phyloP scores from a whole-genome alignment of 2,888 invertebrate genomes.

The Synanthedon myopaeformis region DNA sequence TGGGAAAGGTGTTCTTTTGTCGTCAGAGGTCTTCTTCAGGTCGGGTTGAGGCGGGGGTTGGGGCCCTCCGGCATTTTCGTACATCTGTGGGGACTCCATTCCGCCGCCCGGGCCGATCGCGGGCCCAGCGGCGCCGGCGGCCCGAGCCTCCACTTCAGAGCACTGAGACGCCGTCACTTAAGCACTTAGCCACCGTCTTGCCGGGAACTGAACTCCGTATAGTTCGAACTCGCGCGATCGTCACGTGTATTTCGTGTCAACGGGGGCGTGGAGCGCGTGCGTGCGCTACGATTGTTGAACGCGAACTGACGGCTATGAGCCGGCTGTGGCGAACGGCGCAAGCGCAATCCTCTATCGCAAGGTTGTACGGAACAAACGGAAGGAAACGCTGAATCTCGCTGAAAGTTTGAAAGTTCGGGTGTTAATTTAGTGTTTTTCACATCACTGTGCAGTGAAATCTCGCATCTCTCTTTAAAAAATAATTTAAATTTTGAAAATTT shows the following conservation, averaged over 20 bases:
- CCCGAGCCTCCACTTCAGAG: slow-evolving; percentile 65
- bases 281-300: slow-evolving; percentile 41
- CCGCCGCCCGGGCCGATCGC: slow-evolving; percentile 60
- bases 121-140: slow-evolving; percentile 59
- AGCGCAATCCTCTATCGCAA: slow-evolving; percentile 25
- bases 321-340: slow-evolving; percentile 20
- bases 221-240: slow-evolving; percentile 13
- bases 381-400: slow-evolving; percentile 54
- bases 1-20: slow-evolving; percentile 79
- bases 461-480: neutral
- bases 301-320: slow-evolving; percentile 36
- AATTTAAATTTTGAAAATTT: neutral
- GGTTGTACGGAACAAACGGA: slow-evolving; percentile 55
- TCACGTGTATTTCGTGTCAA: slow-evolving; percentile 19
- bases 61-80: slow-evolving; percentile 77
- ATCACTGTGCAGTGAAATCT: neutral
- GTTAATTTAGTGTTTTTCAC: neutral
- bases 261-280: slow-evolving; percentile 27
- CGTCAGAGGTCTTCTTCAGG: slow-evolving; percentile 71
- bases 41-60: slow-evolving; percentile 74
- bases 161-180: slow-evolving; percentile 58
- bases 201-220: slow-evolving; percentile 9
- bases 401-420: slow-evolving; percentile 37
- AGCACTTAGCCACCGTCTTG: slow-evolving; percentile 42
- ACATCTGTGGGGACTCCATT: slow-evolving; percentile 91